Evolutionary conservation across 2,797 vertebrate species (phyloP), one percentile per base, ranked within the genome.

Genomic region (Schizopygopsis malacanthus): DNA sequence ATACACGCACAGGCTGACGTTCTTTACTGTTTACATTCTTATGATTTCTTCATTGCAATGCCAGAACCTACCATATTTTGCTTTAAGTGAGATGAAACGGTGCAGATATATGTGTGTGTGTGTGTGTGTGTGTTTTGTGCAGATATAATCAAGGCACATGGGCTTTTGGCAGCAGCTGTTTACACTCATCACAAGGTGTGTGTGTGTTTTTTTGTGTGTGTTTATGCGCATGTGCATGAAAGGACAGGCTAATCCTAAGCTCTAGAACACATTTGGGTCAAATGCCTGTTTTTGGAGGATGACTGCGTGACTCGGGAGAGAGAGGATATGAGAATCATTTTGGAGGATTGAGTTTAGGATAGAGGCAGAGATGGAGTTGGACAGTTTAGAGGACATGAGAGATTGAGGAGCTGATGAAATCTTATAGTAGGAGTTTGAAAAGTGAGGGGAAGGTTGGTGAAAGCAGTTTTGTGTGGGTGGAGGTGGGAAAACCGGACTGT

Each of bases 191-290:
- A 76, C 50, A 39, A 79, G 75, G 59, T 83, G 80, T 73, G 65
- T 52, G 63, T 77, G 71, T 69, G 0, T 0, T 28, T 28, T 28
- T 28, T 28, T 28, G 25, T 79, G 67, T 83, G 84, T 45, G 75
- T 79, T 52, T 79, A 37, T 72, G 75, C 59, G 20, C 70, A 56
- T 65, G 33, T 47, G 28, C 81, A 22, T 82, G 78, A 84, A 28
- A 37, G 79, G 72, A 45, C 63, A 80, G 56, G 52, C n/a, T 85
- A 87, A 88, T 82, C 82, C 79, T 82, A 87, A 69, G 71, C 67
- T 71, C 79, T 75, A 71, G 63, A 76, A 89, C 65, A 65, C 47
- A 54, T 85, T 88, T 85, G 65, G 43, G 33, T 87, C 86, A 85
- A 82, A 67, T 25, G 33, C 54, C 61, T 81, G 69, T n/a, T 69